Conservation (phyloP, 2,797 vertebrate species). For the Molossus molossus region DNA sequence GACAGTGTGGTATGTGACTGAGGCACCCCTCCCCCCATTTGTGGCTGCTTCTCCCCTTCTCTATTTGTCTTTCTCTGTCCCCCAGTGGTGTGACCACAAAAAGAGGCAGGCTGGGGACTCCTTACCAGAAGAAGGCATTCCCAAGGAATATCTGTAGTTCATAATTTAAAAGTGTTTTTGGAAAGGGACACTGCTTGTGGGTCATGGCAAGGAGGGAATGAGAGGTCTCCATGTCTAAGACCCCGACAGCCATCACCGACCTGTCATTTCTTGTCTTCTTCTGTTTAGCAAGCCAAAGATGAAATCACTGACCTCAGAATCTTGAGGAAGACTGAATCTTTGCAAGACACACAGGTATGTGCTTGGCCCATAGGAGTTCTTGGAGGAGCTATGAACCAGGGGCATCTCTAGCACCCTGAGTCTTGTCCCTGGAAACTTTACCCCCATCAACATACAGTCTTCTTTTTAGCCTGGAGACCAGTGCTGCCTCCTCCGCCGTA, state of each 20-base stretch:
- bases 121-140: not conserved
- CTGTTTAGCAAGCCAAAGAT: constrained; percentile 83
- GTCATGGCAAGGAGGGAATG: not conserved
- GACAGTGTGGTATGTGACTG: constrained; percentile 72
- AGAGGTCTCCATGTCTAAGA: not conserved
- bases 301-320: constrained; percentile 77
- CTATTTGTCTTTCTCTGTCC: not conserved
- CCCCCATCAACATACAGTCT: not conserved
- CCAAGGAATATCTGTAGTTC: not conserved
- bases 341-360: constrained; percentile 77
- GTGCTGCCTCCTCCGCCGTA: constrained; percentile 85
- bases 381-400: not conserved
- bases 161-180: constrained; percentile 18
- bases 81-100: not conserved
- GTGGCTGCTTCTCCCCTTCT: not conserved
- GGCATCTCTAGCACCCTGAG: not conserved
- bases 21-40: not conserved
- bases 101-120: not conserved
- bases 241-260: not conserved
- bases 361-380: not conserved
- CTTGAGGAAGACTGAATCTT: constrained; percentile 72
- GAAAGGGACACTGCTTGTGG: not conserved
- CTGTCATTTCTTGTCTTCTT: not conserved
- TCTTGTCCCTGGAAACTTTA: not conserved
- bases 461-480: constrained; percentile 81